phyloP scores from a whole-genome alignment of 1,140 invertebrate species.

The Bacillus rossius region DNA sequence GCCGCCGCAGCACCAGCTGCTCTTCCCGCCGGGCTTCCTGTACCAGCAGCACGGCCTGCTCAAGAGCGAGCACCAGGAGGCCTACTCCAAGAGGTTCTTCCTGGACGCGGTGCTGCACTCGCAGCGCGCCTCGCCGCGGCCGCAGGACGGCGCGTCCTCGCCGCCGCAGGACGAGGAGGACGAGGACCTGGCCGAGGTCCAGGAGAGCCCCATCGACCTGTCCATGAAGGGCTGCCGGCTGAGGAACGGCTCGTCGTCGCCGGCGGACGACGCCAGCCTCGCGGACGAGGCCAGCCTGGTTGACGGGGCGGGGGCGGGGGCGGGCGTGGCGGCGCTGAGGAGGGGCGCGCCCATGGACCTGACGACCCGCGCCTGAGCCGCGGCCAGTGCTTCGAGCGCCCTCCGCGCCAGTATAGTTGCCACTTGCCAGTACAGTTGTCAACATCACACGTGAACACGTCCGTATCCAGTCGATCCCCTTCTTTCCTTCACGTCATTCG shows the following conservation, averaged over 20 bases:
- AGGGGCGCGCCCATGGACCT: conserved; percentile 5
- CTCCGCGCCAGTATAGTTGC: too few species aligned
- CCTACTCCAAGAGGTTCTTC: conserved; percentile 60
- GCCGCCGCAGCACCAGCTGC: conserved; percentile 28
- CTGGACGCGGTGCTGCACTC: conserved; percentile 65
- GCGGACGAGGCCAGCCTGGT: conserved; percentile 7
- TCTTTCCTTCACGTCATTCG: too few species aligned
- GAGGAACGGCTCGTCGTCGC: conserved; percentile 13
- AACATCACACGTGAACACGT: too few species aligned
- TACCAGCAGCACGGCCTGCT: not conserved
- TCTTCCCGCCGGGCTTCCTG: not conserved
- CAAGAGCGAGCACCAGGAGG: conserved; percentile 35
- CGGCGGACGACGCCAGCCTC: conserved; percentile 2
- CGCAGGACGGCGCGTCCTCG: conserved; percentile 36
- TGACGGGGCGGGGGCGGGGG: conserved; percentile 49
- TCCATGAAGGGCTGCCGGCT: conserved; percentile 55
- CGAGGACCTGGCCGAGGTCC: conserved; percentile 20
- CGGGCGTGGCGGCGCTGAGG: conserved; percentile 31
- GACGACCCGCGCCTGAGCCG: not conserved
- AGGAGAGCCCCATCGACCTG: conserved; percentile 41
- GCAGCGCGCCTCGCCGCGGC: conserved; percentile 43
- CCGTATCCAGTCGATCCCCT: too few species aligned
- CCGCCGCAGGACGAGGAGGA: conserved; percentile 7
- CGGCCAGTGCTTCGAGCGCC: too few species aligned
- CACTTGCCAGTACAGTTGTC: too few species aligned